Percentiles rank a stretch among this genome's conserved stretches.
Conservation (phyloP, 2,888 invertebrate genomes). For the Urechis unicinctus region DNA sequence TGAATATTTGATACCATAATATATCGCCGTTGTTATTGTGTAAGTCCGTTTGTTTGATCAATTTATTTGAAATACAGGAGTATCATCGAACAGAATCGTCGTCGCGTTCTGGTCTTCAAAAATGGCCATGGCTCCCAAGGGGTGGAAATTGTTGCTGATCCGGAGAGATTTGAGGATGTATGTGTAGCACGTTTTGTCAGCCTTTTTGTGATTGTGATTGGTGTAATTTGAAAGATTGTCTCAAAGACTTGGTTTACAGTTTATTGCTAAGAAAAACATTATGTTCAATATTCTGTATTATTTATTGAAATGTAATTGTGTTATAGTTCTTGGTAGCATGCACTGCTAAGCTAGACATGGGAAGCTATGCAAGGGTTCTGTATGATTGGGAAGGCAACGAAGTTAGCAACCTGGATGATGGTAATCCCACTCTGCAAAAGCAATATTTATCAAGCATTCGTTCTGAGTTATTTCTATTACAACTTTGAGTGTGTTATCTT, state of each 20-base stretch:
- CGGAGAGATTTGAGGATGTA: constrained; percentile 40
- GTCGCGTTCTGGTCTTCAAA: constrained; percentile 43
- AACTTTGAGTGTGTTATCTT: neutral
- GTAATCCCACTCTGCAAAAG: constrained; percentile 18
- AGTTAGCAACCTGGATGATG: constrained; percentile 33
- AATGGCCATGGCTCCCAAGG: constrained; percentile 43
- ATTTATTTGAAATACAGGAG: too few relatives aligned
- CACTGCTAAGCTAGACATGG: constrained; percentile 40
- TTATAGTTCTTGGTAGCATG: constrained; percentile 42
- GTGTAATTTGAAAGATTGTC: too few relatives aligned
- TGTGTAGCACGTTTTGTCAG: too few relatives aligned
- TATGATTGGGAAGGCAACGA: constrained; percentile 48
- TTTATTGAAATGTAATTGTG: too few relatives aligned
- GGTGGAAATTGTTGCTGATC: constrained; percentile 44
- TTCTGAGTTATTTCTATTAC: too few relatives aligned
- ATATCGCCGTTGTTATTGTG: too few relatives aligned
- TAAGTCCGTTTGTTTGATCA: neutral
- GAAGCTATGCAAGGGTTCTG: constrained; percentile 35
- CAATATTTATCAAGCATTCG: too few relatives aligned
- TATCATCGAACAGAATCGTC: constrained; percentile 35
- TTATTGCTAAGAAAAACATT: too few relatives aligned
- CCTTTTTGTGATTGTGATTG: too few relatives aligned
- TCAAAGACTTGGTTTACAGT: too few relatives aligned
- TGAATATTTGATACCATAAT: too few relatives aligned
- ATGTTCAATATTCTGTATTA: too few relatives aligned